Conservation (phyloP, 2,888 invertebrate genomes). For the Tridacna gigas region DNA sequence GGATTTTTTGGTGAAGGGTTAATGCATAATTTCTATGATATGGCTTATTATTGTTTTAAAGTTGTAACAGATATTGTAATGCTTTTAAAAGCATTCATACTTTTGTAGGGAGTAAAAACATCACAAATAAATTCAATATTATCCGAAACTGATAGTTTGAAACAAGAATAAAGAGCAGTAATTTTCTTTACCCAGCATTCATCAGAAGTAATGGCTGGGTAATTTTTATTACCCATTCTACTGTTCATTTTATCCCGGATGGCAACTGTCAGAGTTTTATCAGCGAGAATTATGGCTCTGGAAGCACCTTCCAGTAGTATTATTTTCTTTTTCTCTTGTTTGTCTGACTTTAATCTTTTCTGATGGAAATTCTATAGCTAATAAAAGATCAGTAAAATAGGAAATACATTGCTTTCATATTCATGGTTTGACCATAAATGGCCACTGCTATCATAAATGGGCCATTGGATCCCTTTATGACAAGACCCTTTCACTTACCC, state of each 20-base stretch:
- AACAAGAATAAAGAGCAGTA: not conserved
- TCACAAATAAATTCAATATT: too few relatives aligned
- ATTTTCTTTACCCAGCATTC: not conserved
- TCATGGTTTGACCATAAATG: constrained; percentile 22
- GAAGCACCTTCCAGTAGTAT: constrained; percentile 9
- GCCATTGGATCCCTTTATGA: not conserved
- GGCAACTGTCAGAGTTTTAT: not conserved
- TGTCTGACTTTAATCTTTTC: constrained; percentile 7
- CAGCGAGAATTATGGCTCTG: not conserved
- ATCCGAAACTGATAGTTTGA: not conserved
- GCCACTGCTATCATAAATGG: not conserved
- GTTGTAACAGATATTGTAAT: too few relatives aligned
- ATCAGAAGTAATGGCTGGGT: not conserved
- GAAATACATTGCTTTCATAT: constrained; percentile 19
- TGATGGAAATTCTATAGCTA: constrained; percentile 23
- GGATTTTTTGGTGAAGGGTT: too few relatives aligned
- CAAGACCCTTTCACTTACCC: not conserved
- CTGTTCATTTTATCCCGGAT: constrained; percentile 5
- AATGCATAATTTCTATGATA: too few relatives aligned
- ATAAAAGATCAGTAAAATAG: constrained; percentile 22
- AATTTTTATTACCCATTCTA: constrained; percentile 13
- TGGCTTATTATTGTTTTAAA: too few relatives aligned
- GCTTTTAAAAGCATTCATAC: too few relatives aligned
- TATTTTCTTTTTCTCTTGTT: constrained; percentile 11
- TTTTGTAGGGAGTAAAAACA: too few relatives aligned